Conservation (phyloP, 2,797 vertebrate species). For the Xenopus petersii region DNA sequence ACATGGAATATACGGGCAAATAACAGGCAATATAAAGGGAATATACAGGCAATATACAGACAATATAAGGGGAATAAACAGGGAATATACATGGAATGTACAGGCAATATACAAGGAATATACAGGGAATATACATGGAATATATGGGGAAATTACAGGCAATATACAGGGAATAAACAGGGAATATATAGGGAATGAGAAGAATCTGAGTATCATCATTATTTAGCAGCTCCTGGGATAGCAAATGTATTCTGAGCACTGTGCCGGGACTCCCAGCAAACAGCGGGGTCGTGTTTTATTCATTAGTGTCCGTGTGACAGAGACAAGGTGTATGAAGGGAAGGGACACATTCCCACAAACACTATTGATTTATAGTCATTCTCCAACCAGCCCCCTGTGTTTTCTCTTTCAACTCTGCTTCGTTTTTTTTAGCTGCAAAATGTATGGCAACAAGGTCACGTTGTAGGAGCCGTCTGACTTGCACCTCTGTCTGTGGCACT, state of each 20-base stretch:
- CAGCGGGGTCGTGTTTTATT: background rate
- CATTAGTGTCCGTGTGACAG: background rate
- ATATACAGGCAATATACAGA: no score
- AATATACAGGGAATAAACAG: no score
- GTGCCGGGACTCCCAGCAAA: background rate
- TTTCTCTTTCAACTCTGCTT: background rate
- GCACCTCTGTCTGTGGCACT: no score
- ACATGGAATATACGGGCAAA: no score
- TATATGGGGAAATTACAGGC: no score
- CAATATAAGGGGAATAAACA: no score
- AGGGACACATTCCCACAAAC: background rate
- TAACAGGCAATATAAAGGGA: no score
- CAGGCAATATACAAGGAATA: no score
- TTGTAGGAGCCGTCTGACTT: no score
- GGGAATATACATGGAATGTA: no score
- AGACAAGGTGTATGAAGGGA: background rate
- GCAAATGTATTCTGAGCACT: background rate
- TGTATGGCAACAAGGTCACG: background rate
- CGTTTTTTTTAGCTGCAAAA: background rate
- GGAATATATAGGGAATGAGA: no score
- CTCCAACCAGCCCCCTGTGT: background rate
- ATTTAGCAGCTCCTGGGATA: background rate
- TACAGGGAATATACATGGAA: no score
- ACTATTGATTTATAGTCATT: background rate
- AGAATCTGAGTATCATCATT: background rate